Conservation (phyloP, 2,888 invertebrate species). For the Xestia sexstrigata region DNA sequence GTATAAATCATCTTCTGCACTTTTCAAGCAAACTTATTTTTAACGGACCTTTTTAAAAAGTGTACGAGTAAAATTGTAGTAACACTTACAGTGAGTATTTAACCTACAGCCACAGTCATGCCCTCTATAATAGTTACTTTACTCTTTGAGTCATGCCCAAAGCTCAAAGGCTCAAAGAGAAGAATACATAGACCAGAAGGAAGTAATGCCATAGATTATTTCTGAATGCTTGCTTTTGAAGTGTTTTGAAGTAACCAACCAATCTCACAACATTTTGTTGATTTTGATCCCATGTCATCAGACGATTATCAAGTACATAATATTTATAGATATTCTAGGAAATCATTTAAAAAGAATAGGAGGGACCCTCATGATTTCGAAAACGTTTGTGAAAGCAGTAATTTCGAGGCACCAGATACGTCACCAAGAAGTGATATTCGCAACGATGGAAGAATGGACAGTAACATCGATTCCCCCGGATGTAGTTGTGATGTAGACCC, state of each 20-base stretch:
- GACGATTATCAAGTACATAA: conserved; percentile 84
- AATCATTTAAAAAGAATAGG: conserved; percentile 80
- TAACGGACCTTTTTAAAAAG: not conserved
- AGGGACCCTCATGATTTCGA: conserved; percentile 68
- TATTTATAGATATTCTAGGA: conserved; percentile 83
- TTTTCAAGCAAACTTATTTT: not conserved
- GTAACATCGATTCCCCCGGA: conserved; percentile 50
- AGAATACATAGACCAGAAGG: not conserved
- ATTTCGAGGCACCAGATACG: conserved; percentile 68
- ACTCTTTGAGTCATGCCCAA: too few relatives aligned
- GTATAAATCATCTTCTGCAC: not conserved
- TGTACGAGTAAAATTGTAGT: not conserved
- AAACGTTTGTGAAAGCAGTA: conserved; percentile 71
- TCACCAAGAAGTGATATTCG: conserved; percentile 74
- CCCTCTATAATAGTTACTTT: too few relatives aligned
- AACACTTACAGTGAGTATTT: not conserved
- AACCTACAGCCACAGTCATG: not conserved
- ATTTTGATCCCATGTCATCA: conserved; percentile 73
- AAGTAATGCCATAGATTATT: not conserved
- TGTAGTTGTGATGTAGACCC: conserved; percentile 81
- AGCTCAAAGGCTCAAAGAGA: not conserved
- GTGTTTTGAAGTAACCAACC: conserved; percentile 21
- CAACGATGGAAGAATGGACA: conserved; percentile 63
- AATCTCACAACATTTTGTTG: conserved; percentile 42
- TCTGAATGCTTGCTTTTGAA: conserved; percentile 4